Conservation (phyloP, 2,797 vertebrate genomes). For the Poeciliopsis presidionis region DNA sequence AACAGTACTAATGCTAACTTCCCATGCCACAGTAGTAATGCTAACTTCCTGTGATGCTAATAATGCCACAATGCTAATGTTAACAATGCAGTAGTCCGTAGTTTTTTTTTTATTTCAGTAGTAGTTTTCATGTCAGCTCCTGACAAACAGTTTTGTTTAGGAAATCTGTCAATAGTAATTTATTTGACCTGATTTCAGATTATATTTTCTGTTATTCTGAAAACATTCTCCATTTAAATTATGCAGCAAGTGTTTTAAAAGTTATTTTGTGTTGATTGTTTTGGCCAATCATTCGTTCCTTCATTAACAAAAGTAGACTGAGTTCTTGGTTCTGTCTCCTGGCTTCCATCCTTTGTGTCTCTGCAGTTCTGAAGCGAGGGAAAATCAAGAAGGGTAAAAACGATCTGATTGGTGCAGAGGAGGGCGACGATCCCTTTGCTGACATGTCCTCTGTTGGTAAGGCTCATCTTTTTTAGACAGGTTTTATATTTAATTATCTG, state of each 20-base stretch:
- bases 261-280: neutral
- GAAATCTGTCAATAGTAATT: neutral
- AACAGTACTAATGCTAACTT: neutral
- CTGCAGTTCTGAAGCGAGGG: conserved; percentile 90
- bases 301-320: neutral
- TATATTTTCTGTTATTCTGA: neutral
- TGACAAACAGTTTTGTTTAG: neutral
- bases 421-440: conserved; percentile 91
- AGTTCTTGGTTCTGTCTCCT: neutral
- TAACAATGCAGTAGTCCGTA: neutral
- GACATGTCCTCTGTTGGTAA: conserved; percentile 95
- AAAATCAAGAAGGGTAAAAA: conserved; percentile 92
- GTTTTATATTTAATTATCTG: neutral
- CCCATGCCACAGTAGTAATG: neutral
- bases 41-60: neutral
- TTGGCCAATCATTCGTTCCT: neutral
- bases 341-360: neutral
- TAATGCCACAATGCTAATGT: neutral
- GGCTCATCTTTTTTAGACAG: conserved; percentile 38
- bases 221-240: neutral
- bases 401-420: conserved; percentile 92
- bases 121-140: neutral
- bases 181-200: neutral
- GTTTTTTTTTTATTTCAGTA: neutral
- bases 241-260: neutral